A percentile compares a stretch with the other conserved stretches of the same genome.
Evolutionary conservation across 1,140 invertebrate genomes (phyloP).

Genomic region (Camponotus floridanus): DNA sequence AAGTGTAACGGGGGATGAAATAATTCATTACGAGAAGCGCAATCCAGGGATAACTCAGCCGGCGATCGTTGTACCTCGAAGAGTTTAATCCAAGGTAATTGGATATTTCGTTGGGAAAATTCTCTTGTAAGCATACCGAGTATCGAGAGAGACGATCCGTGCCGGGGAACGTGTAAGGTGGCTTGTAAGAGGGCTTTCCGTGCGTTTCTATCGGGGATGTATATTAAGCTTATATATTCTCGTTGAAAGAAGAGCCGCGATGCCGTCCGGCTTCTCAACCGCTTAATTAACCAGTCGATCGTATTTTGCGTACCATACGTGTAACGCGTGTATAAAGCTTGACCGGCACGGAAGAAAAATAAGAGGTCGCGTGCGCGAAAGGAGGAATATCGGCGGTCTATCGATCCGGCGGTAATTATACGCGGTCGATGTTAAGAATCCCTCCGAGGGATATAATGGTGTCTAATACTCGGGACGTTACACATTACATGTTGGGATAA

Average conservation of each 20-base stretch:
- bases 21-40: conserved; percentile 19
- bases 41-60: background rate
- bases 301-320: conserved; percentile 26
- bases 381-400: conserved; percentile 41
- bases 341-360: conserved; percentile 6
- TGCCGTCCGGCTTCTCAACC: conserved; percentile 24
- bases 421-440: conserved; percentile 55
- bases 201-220: conserved; percentile 5
- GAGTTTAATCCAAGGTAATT: conserved; percentile 43
- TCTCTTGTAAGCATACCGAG: background rate
- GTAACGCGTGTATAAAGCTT: conserved; percentile 11
- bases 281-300: conserved; percentile 51
- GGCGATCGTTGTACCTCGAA: background rate
- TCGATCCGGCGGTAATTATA: conserved; percentile 57
- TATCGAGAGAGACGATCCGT: background rate
- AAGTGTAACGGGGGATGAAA: conserved; percentile 9
- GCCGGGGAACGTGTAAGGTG: background rate
- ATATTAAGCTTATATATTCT: conserved; percentile 42
- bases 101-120: conserved; percentile 26
- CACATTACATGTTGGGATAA: background rate
- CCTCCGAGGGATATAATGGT: conserved; percentile 35
- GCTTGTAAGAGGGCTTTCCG: background rate
- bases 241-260: conserved; percentile 32
- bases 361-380: conserved; percentile 35
- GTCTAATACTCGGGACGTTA: conserved; percentile 26